A percentile compares a stretch with the other conserved stretches of the same genome.
Conservation (phyloP, 2,797 vertebrate genomes). For the Peromyscus aztecus region DNA sequence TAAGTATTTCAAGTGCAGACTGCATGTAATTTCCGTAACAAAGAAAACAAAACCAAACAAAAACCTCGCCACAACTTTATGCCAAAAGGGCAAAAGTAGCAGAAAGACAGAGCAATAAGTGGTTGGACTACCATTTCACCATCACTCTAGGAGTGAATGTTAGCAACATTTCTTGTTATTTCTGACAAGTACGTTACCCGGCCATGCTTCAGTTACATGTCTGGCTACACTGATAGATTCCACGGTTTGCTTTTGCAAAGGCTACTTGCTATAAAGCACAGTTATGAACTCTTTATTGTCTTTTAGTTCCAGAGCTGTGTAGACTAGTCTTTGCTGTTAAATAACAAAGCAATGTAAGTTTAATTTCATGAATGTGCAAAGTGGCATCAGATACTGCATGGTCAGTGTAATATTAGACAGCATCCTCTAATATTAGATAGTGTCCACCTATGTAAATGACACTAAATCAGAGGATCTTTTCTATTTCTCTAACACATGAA, state of each 20-base stretch:
- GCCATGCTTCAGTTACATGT: slow-evolving; percentile 25
- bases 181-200: slow-evolving; percentile 15
- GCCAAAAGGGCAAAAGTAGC: slow-evolving; percentile 55
- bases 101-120: slow-evolving; percentile 31
- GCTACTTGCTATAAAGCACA: neutral
- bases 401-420: slow-evolving; percentile 1
- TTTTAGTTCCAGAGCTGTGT: slow-evolving; percentile 35
- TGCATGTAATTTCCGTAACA: neutral
- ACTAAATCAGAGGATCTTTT: slow-evolving; percentile 11
- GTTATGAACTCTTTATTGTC: slow-evolving; percentile 28
- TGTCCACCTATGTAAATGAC: neutral
- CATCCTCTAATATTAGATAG: neutral
- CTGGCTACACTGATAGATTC: slow-evolving; percentile 33
- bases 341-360: slow-evolving; percentile 35
- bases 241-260: slow-evolving; percentile 18
- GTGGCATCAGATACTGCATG: neutral
- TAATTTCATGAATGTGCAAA: slow-evolving; percentile 3
- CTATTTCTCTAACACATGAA: slow-evolving; percentile 47
- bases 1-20: slow-evolving; percentile 11
- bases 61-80: neutral
- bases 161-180: slow-evolving; percentile 25
- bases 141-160: slow-evolving; percentile 46
- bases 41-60: neutral
- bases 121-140: slow-evolving; percentile 18
- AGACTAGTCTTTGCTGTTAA: neutral